Base-by-base conservation (phyloP, 2,888 invertebrate species). In the Desoria tigrina region DNA sequence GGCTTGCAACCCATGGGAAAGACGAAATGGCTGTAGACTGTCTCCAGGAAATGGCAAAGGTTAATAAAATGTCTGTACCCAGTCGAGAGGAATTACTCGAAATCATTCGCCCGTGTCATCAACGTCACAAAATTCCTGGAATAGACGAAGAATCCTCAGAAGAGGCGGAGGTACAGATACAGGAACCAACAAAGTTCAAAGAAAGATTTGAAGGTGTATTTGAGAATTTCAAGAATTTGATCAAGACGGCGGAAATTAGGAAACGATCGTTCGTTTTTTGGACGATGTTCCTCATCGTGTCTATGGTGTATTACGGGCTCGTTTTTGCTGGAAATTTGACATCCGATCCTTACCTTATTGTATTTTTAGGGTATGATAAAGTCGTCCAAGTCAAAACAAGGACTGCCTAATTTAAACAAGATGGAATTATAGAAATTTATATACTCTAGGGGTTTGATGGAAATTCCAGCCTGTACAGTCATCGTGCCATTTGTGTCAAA, bases 291-390 rank as follows among this genome's bases (percentile, higher is more conserved):
- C 26, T 53, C 14, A 42, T 62, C 0, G 74, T 76, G 11, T 65
- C 73, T 0, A 62, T 73, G 54, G 73, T 75, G 39, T 76, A 76
- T 62, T 76, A 75, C 45, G 76, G 76, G 2, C 62, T 75, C 23
- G 72, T 74, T 1, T 74, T 76, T 60, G 68, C 73, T 0, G 66
- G 69, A 4, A 71, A 66, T 60, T 55, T 76, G 16, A 72, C 74
- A 1, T 67, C 63, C 2, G 72, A 76, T 50, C 73, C 74, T 0
- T 76, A 72, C 45, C 68, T 76, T n/a, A 61, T 74, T 2, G 69
- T 73, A 1, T 76, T 76, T 54, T 28, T 76, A 2, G 68, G 72
- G 76, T 75, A 64, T 65, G 61, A n/a, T n/a, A n/a, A n/a, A n/a
- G n/a, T n/a, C n/a, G n/a, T n/a, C n/a, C n/a, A n/a, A n/a, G n/a